Percentiles rank a stretch among this genome's conserved stretches.
Conservation (phyloP, 1,140 invertebrate genomes). For the Nylanderia fulva region DNA sequence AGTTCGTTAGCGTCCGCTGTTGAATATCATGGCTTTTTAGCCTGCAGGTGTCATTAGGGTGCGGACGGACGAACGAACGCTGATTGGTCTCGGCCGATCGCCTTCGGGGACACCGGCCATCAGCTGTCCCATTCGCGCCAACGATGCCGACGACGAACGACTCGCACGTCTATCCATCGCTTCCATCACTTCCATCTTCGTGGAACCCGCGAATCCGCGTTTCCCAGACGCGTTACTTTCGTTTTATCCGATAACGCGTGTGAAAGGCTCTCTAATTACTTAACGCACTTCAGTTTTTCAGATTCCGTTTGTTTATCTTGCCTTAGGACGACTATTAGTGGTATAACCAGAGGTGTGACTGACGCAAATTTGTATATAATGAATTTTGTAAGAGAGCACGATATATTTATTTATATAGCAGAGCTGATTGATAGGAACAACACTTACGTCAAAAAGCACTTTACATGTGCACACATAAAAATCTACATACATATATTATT, state of each 20-base stretch:
- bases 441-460: too few species aligned
- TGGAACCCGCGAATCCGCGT: background rate
- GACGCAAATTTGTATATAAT: too few species aligned
- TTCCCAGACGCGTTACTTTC: constrained; percentile 46
- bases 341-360: background rate
- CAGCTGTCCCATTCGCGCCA: constrained; percentile 83
- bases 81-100: constrained; percentile 84
- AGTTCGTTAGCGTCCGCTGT: constrained; percentile 83
- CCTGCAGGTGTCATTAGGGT: constrained; percentile 85
- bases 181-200: constrained; percentile 29
- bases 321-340: constrained; percentile 26
- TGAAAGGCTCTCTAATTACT: constrained; percentile 26
- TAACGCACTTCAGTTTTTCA: constrained; percentile 6
- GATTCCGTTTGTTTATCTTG: constrained; percentile 1
- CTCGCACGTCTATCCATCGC: constrained; percentile 33
- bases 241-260: constrained; percentile 44
- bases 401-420: background rate
- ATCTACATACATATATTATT: too few species aligned
- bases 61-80: constrained; percentile 80
- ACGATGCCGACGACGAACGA: constrained; percentile 65
- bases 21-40: constrained; percentile 84
- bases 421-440: background rate
- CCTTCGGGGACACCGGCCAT: constrained; percentile 82
- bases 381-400: background rate
- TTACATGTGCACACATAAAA: too few species aligned